Conservation (phyloP, 2,113 vertebrate species). For the Mungos mungo region DNA sequence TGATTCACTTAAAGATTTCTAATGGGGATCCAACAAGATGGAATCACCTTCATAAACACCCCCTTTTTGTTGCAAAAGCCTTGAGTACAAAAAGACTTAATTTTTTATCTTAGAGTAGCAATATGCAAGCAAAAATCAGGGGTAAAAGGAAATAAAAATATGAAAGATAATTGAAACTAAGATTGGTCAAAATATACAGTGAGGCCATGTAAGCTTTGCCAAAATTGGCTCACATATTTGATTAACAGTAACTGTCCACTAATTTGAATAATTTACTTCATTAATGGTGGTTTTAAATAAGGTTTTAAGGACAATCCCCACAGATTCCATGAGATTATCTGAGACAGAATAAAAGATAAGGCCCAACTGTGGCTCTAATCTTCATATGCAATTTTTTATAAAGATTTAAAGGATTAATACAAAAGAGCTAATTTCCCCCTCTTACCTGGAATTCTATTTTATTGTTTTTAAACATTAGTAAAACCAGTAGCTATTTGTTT, state of each 20-base stretch:
- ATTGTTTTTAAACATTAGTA: neutral
- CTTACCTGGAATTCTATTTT: neutral
- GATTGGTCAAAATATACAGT: neutral
- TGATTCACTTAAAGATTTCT: neutral
- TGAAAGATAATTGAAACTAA: neutral
- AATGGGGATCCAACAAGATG: neutral
- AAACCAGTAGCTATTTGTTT: neutral
- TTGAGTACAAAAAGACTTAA: neutral
- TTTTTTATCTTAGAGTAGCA: neutral
- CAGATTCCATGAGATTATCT: neutral
- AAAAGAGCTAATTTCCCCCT: neutral
- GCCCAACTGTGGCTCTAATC: neutral
- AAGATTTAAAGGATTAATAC: neutral
- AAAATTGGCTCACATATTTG: neutral
- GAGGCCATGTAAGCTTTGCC: neutral
- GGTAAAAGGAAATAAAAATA: neutral
- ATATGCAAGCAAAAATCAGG: neutral
- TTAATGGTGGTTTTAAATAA: neutral
- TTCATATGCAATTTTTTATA: neutral
- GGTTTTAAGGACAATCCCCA: neutral
- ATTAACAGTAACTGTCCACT: neutral
- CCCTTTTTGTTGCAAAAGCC: neutral
- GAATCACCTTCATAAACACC: neutral
- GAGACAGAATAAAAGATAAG: slow-evolving; percentile 37
- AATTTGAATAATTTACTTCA: neutral